Base-by-base conservation (phyloP, 1,140 invertebrate species). In the Drosophila pseudoobscura region DNA sequence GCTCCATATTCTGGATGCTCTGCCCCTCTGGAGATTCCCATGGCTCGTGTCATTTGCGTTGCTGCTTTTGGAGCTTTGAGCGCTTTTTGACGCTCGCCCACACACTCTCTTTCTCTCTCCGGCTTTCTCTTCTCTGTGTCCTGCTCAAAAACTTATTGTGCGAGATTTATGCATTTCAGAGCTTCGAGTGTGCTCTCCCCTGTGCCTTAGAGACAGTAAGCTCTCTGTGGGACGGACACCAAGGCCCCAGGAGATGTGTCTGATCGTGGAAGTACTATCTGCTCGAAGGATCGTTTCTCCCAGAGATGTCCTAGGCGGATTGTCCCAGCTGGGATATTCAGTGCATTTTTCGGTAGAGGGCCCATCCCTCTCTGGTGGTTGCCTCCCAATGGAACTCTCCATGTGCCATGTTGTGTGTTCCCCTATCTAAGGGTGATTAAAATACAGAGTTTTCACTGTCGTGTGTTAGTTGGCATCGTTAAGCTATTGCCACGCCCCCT, bases 91-190 rank as follows among this genome's bases (percentile, higher is more conserved):
- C 62, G 62, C 71, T 57, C 60, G 13, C 41, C 49, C 7, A 6
- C 26, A 2, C 29, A 31, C 31, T 35, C 8, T 39, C 35, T 39
- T 5, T 39, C 50, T 65, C 31, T 39, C 29, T 41, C 22, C 39
- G n/a, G 44, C 15, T 41, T 45, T 43, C n/a, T 44, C 43, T 49
- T 35, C 13, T 39, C 29, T 65, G 24, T 43, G n/a, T 15, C 39
- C 45, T 73, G 76, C 77, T 73, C 52, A 44, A 44, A 49, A 84
- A 80, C 80, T 73, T 85, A 80, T 85, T 80, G 77, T 87, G 69
- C 62, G 78, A 80, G 82, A 85, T 87, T 85, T 85, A 85, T 35
- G 31, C 9, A 31, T 85, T 78, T 73, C 63, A 59, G 60, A 56
- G 49, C 51, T 44, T 24, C n/a, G 15, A 31, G 24, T 31, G 22